These are phyloP conservation scores for Labeo catla DNA, from an alignment of 2,113 vertebrate genomes.

Conservation along the genomic window DNA sequence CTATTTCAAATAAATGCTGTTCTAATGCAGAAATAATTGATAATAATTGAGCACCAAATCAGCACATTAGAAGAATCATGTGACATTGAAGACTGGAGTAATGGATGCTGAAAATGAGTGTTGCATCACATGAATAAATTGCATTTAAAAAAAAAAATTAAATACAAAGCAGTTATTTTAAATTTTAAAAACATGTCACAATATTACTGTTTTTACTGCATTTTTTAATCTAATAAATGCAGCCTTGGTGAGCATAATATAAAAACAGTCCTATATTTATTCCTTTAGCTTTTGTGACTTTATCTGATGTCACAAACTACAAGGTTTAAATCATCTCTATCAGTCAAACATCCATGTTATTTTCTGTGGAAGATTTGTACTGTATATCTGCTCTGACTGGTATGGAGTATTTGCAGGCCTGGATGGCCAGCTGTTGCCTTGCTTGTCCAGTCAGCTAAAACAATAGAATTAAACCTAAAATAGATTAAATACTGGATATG, in stretches of 20 bases:
- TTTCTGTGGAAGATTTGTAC: conserved; percentile 2
- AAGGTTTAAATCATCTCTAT: not conserved
- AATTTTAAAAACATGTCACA: not conserved
- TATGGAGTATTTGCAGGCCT: not conserved
- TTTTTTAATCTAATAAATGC: too few species aligned
- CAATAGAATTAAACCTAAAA: not conserved
- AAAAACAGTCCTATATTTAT: not conserved
- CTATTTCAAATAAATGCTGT: too few species aligned
- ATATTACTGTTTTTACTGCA: not conserved
- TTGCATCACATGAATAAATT: too few species aligned
- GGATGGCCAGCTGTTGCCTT: not conserved
- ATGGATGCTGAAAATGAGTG: too few species aligned
- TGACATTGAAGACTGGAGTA: too few species aligned
- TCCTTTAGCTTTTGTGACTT: not conserved
- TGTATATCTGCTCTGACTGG: not conserved
- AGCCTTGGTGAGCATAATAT: not conserved
- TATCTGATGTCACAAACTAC: not conserved
- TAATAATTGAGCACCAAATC: not conserved
- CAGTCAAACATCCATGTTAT: not conserved
- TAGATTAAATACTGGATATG: not conserved
- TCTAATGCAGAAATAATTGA: too few species aligned
- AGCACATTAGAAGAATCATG: not conserved
- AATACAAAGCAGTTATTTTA: not conserved
- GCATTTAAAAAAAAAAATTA: too few species aligned
- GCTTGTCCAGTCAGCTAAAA: not conserved